phyloP scores from a whole-genome alignment of 2,888 invertebrate species.

The Caenorhabditis doughertyi region DNA sequence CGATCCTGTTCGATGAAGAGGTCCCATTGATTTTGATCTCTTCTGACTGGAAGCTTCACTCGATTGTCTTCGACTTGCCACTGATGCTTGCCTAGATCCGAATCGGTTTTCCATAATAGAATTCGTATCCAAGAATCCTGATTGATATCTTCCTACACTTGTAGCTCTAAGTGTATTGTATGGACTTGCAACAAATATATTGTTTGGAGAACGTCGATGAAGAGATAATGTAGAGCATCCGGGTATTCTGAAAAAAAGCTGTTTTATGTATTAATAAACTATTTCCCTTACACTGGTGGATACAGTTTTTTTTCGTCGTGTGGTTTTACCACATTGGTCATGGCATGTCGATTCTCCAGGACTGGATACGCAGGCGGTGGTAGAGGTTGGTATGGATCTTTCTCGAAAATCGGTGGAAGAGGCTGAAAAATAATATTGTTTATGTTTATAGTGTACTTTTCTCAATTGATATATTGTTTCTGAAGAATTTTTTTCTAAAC shows the following conservation, averaged over 20 bases:
- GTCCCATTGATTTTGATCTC: conserved; percentile 74
- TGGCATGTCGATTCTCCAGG: conserved; percentile 82
- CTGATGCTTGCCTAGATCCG: conserved; percentile 58
- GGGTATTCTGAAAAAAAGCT: conserved; percentile 75
- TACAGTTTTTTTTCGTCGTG: conserved; percentile 82
- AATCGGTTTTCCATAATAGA: conserved; percentile 66
- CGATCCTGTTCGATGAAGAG: conserved; percentile 68
- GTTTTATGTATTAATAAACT: not conserved
- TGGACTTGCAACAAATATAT: conserved; percentile 81
- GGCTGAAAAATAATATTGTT: conserved; percentile 71
- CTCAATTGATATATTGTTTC: no score
- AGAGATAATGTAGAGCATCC: conserved; percentile 82
- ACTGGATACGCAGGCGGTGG: conserved; percentile 82
- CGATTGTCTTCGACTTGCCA: conserved; percentile 62
- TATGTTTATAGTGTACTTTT: no score
- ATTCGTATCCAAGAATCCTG: conserved; percentile 62
- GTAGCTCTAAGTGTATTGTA: conserved; percentile 82
- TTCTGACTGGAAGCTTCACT: conserved; percentile 67
- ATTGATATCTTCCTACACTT: conserved; percentile 70
- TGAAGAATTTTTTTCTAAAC: not conserved
- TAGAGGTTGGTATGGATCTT: conserved; percentile 82
- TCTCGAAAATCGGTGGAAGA: conserved; percentile 77
- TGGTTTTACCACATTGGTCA: conserved; percentile 78
- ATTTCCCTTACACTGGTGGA: conserved; percentile 81
- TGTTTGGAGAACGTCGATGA: conserved; percentile 73